A percentile compares a stretch with the other conserved stretches of the same genome.
phyloP scores from a whole-genome alignment of 2,113 vertebrate species.

The Vidua chalybeata region DNA sequence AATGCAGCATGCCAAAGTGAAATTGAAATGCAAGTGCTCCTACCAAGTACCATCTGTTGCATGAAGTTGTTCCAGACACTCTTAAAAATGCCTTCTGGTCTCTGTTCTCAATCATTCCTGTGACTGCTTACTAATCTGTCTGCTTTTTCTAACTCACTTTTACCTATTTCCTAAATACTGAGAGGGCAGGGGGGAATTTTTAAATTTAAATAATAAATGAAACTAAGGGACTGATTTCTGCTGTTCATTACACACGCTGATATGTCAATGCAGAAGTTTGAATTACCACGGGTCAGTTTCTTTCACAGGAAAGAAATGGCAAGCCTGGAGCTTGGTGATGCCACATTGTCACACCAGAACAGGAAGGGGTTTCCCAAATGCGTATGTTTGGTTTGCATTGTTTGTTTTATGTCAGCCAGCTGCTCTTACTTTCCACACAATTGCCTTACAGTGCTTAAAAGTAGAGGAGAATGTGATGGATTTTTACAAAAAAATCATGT shows the following conservation, averaged over 20 bases:
- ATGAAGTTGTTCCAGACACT: background rate
- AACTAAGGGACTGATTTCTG: background rate
- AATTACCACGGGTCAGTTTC: background rate
- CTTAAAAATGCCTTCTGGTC: constrained; percentile 27
- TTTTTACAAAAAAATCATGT: background rate
- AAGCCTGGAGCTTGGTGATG: background rate
- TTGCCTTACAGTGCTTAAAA: background rate
- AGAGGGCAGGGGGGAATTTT: fast-evolving
- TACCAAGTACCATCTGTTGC: constrained; percentile 44
- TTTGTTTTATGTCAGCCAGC: background rate
- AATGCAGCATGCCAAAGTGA: background rate
- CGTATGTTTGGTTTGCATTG: background rate
- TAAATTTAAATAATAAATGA: background rate
- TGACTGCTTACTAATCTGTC: background rate
- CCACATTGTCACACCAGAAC: background rate
- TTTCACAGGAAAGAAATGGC: background rate
- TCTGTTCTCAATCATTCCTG: background rate
- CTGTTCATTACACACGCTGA: background rate
- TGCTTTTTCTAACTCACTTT: background rate
- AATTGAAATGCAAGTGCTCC: constrained; percentile 29
- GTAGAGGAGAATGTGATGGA: background rate
- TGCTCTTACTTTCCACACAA: background rate
- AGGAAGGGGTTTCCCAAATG: background rate
- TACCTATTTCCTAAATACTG: background rate
- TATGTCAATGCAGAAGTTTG: background rate